Evolutionary conservation across 1,140 invertebrate species (phyloP), one percentile per base, ranked within the genome.

Genomic region (Anthonomus grandis): DNA sequence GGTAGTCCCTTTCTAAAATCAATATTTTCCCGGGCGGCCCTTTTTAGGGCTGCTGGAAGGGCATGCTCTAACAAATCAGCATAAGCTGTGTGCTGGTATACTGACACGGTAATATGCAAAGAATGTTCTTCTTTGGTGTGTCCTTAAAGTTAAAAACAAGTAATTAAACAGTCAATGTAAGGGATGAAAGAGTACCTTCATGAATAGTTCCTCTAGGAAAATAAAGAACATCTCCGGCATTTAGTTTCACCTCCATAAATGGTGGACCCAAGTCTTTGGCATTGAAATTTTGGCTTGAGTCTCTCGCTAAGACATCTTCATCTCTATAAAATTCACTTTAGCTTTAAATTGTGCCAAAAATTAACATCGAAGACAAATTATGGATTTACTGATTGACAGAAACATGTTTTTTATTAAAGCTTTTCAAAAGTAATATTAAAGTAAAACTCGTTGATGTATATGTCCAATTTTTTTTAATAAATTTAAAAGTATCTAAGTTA

Each of bases 181-280:
- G 10, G 38, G 18, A 13, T 13, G n/a, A 39, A 39, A 10, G 19
- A 13, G n/a, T 23, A 2, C 85, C 94, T 77, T 97, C 93, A 77
- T 99, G 95, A 58, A 98, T 95, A 23, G 84, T 89, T 6, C 96
- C 96, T 41, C 95, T 77, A 10, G 94, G 95, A 65, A 91, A 87
- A 74, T 98, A 98, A 0, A 98, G 74, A 47, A 98, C 69, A 74
- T 98, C 95, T 1, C 96, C 95, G 15, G 91, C 81, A 63, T 90
- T 79, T 25, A 99, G 71, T 12, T 85, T 80, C 0, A 86, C 79
- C 67, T 97, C 91, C 54, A 95, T 73, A 41, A 95, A 83, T 1
- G 93, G 92, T 34, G 87, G 74, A 0, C 86, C 87, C 45, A 91
- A 77, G 66, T 97, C 90, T 5, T 83, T 78, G 58, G 88, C 82